Conservation (phyloP, 2,113 vertebrate genomes). For the Apteryx owenii region DNA sequence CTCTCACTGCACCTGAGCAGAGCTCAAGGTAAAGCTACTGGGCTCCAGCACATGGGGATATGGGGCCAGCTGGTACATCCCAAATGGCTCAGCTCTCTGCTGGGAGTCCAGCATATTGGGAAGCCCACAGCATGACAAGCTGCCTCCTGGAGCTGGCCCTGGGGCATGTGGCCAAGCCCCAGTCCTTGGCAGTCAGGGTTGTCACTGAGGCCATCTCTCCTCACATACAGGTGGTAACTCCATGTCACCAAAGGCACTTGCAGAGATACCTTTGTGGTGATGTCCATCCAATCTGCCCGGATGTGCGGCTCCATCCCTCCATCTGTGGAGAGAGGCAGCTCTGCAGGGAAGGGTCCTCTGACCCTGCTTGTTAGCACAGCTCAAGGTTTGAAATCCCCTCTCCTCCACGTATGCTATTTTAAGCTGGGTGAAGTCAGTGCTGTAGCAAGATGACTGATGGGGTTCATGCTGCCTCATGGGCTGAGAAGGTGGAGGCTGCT, state of each 20-base stretch:
- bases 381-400: background rate
- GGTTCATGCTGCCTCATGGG: fast-evolving
- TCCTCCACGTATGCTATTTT: background rate
- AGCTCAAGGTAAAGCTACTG: background rate
- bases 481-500: background rate
- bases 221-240: fast-evolving
- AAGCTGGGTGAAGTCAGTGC: background rate
- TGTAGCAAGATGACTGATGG: background rate
- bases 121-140: background rate
- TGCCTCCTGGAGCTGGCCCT: background rate
- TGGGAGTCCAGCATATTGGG: background rate
- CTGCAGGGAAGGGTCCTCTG: background rate
- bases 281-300: background rate
- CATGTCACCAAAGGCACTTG: background rate
- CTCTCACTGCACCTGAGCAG: too few species aligned
- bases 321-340: background rate
- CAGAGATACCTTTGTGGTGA: fast-evolving
- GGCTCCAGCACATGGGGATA: background rate
- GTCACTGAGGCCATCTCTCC: background rate
- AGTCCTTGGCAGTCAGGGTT: background rate
- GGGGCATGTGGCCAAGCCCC: too few species aligned
- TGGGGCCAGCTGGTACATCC: background rate
- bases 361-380: background rate
- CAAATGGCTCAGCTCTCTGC: background rate
- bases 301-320: background rate